These are phyloP conservation scores for Hypena proboscidalis DNA, from an alignment of 2,888 invertebrate genomes.

Conservation along the genomic window DNA sequence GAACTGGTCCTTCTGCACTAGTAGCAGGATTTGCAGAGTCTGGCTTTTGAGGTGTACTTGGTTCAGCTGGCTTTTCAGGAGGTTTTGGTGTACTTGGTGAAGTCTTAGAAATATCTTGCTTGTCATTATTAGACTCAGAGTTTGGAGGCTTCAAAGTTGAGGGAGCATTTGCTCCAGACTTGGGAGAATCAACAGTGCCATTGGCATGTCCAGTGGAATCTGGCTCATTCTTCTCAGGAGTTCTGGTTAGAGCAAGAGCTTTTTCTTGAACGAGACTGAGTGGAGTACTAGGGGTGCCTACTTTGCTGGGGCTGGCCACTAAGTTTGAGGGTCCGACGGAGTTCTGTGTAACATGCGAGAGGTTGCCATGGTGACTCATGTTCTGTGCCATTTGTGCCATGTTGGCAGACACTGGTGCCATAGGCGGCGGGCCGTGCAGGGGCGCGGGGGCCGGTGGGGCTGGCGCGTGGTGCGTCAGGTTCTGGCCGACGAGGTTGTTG, in stretches of 20 bases:
- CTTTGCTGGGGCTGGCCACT: slow-evolving; percentile 67
- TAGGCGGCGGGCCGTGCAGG: slow-evolving; percentile 71
- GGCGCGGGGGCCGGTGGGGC: slow-evolving; percentile 55
- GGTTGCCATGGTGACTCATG: slow-evolving; percentile 82
- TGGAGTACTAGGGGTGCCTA: slow-evolving; percentile 67
- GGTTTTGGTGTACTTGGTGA: slow-evolving; percentile 79
- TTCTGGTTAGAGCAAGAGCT: slow-evolving; percentile 73
- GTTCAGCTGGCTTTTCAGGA: slow-evolving; percentile 67
- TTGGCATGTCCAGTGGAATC: slow-evolving; percentile 74
- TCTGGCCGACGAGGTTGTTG: slow-evolving; percentile 72
- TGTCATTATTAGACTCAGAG: slow-evolving; percentile 72
- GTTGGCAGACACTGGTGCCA: slow-evolving; percentile 81
- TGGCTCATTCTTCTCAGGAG: slow-evolving; percentile 78
- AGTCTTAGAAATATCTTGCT: slow-evolving; percentile 76
- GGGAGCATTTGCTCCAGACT: slow-evolving; percentile 64
- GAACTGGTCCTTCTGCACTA: slow-evolving; percentile 59
- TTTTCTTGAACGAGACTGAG: slow-evolving; percentile 78
- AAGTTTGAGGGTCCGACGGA: slow-evolving; percentile 64
- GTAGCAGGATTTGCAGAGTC: slow-evolving; percentile 57
- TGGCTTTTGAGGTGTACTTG: slow-evolving; percentile 67
- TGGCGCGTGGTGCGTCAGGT: slow-evolving; percentile 67
- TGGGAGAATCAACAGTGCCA: slow-evolving; percentile 76
- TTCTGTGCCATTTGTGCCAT: slow-evolving; percentile 83
- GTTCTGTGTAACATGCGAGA: slow-evolving; percentile 76
- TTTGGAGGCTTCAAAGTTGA: slow-evolving; percentile 68